Evolutionary conservation across 2,888 invertebrate genomes (phyloP).

Genomic region (Osedax frankpressi): DNA sequence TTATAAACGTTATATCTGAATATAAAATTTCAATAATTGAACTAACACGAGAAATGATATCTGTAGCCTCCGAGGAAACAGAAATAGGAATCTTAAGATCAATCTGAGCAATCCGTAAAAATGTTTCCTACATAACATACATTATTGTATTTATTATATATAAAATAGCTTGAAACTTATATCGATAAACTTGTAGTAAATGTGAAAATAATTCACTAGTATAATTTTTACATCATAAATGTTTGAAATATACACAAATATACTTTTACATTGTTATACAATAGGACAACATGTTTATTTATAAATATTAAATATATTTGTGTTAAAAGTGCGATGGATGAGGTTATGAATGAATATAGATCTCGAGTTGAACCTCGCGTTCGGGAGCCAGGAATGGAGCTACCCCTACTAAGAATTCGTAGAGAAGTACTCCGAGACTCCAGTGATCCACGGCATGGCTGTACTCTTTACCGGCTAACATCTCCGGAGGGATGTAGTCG

Average conservation of each 20-base stretch:
- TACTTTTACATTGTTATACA: no score
- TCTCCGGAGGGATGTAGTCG: slow-evolving; percentile 91
- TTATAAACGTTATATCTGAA: no score
- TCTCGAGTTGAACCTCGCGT: slow-evolving; percentile 30
- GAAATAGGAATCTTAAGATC: background rate
- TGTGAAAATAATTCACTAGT: background rate
- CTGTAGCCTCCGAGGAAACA: background rate
- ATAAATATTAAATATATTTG: no score
- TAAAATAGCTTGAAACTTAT: background rate
- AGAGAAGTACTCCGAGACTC: slow-evolving; percentile 88
- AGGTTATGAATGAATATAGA: background rate
- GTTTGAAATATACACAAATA: no score
- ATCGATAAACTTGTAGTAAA: background rate
- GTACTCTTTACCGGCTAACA: slow-evolving; percentile 75
- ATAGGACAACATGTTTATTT: no score
- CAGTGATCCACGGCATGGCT: slow-evolving; percentile 73
- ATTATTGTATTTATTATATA: no score
- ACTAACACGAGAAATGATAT: background rate
- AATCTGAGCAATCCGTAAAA: background rate
- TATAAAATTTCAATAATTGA: no score
- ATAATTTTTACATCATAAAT: background rate
- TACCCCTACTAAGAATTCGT: slow-evolving; percentile 78
- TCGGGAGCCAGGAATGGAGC: slow-evolving; percentile 76
- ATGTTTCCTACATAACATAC: background rate
- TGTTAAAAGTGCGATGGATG: background rate